These are phyloP conservation scores for Triops longicaudatus DNA, from an alignment of 1,140 invertebrate species.

Conservation along the genomic window DNA sequence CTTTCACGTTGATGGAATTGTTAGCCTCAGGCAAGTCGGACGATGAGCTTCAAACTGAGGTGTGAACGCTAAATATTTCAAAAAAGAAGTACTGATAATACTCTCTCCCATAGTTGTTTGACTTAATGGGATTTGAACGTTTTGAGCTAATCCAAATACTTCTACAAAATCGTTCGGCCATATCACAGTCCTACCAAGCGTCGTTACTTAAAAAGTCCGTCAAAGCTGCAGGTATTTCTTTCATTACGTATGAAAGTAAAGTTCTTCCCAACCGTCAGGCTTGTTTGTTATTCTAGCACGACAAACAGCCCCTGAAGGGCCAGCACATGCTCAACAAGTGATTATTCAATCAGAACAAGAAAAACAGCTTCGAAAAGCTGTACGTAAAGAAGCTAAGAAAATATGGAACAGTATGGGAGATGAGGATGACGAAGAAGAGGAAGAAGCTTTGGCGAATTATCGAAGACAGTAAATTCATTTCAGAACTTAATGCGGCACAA, in stretches of 20 bases:
- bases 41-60: constrained; percentile 72
- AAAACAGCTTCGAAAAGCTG: constrained; percentile 62
- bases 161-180: constrained; percentile 52
- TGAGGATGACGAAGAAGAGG: constrained; percentile 46
- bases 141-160: constrained; percentile 75
- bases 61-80: constrained; percentile 32
- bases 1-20: constrained; percentile 49
- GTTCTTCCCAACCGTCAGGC: constrained; percentile 28
- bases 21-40: constrained; percentile 53
- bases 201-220: constrained; percentile 27
- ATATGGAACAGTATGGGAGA: constrained; percentile 48
- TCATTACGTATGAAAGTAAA: constrained; percentile 39
- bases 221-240: not conserved
- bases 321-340: constrained; percentile 48
- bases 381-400: constrained; percentile 79
- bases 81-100: not conserved
- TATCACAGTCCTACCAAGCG: constrained; percentile 29
- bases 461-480: constrained; percentile 21
- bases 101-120: constrained; percentile 54
- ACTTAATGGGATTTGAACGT: constrained; percentile 75
- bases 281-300: constrained; percentile 33
- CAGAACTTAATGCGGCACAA: not conserved
- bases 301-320: constrained; percentile 32
- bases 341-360: constrained; percentile 77
- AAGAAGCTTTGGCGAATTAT: constrained; percentile 28